These are phyloP conservation scores for Mola mola DNA, from an alignment of 2,113 vertebrate genomes.

Conservation along the genomic window DNA sequence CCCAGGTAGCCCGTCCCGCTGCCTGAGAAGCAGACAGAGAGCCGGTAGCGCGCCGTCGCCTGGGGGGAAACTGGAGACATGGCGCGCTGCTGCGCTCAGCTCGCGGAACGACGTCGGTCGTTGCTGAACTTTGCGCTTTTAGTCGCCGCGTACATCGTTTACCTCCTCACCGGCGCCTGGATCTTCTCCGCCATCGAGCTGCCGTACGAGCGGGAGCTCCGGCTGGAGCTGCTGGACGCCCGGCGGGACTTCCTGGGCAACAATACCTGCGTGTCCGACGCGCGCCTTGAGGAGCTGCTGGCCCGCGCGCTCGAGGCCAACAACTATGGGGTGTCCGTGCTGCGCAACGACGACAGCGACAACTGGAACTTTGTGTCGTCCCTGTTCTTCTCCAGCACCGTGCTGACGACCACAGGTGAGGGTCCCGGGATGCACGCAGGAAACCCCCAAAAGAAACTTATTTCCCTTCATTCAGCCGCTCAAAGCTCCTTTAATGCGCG, in stretches of 20 bases:
- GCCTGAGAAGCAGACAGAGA: too few relatives aligned
- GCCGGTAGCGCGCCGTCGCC: too few relatives aligned
- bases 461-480: too few relatives aligned
- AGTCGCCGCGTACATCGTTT: slow-evolving; percentile 85
- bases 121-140: slow-evolving; percentile 86
- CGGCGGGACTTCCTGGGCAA: slow-evolving; percentile 87
- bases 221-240: slow-evolving; percentile 82
- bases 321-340: slow-evolving; percentile 92
- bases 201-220: slow-evolving; percentile 89
- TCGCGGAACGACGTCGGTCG: slow-evolving; percentile 83
- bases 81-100: slow-evolving; percentile 84
- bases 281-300: slow-evolving; percentile 88
- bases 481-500: too few relatives aligned
- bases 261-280: slow-evolving; percentile 88
- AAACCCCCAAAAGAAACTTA: too few relatives aligned
- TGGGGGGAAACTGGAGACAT: slow-evolving; percentile 80
- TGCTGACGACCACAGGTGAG: slow-evolving; percentile 95
- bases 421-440: background rate
- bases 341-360: slow-evolving; percentile 83
- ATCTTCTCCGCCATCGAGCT: slow-evolving; percentile 94
- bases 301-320: slow-evolving; percentile 89
- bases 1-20: too few relatives aligned
- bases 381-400: slow-evolving; percentile 96
- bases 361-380: slow-evolving; percentile 98
- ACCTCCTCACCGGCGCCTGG: slow-evolving; percentile 90